Base-by-base conservation (phyloP, 2,797 vertebrate genomes). In the Ispidina picta region DNA sequence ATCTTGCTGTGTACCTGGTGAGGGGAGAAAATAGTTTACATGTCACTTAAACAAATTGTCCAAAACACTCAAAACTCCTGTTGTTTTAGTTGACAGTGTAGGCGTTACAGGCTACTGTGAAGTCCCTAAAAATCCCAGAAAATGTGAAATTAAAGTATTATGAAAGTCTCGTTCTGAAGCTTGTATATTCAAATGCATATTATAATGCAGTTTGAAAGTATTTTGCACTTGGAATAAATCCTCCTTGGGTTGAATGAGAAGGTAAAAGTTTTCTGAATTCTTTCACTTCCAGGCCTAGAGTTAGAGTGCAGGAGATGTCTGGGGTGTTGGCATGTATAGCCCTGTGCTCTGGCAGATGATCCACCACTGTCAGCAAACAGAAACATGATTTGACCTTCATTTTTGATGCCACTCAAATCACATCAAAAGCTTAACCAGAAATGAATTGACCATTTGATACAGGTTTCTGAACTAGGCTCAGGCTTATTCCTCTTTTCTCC, bases 391-490 rank as follows among this genome's bases (percentile, higher is more conserved):
- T 43, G 43, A 43, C 43, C 43, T 43, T 43, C 43, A 19, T 43
- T 43, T 43, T 18, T 43, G 43, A 43, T 43, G 43, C 43, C 43
- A 43, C 43, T 43, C 37, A 37, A 14, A 43, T 43, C 43, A 43
- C 43, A 43, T 43, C 43, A 43, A 43, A 43, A 43, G 43, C 18
- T 43, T 43, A 43, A 43, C 43, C 43, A 43, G 43, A 43, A 43
- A 43, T 43, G 43, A 43, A 43, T 43, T 43, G 9, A 23, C 51
- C 35, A 62, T 73, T 82, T 7, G 0, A 90, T 88, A 33, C 56
- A 86, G 81, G 68, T 91, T 95, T 96, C 94, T 92, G 72, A 92
- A 86, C 91, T 93, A 59, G 41, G 29, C 80, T 92, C 63, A 52
- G 72, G 33, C 83, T 58, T 75, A 92, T 86, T 48, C 52, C 35